phyloP scores from a whole-genome alignment of 2,797 vertebrate genomes.

The Falco peregrinus region DNA sequence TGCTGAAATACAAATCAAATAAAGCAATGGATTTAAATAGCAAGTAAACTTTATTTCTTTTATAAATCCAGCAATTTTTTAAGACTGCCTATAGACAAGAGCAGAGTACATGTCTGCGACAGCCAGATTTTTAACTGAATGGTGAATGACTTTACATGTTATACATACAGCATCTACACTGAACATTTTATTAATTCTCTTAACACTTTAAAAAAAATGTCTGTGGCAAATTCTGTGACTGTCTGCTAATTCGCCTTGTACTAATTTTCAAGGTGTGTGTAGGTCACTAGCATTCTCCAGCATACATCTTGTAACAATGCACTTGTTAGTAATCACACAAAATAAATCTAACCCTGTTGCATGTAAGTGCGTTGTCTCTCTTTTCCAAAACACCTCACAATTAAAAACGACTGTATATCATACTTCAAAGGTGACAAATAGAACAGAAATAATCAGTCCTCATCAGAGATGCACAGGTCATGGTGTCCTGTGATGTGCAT shows the following conservation, averaged over 20 bases:
- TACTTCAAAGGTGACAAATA: neutral
- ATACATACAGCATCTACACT: neutral
- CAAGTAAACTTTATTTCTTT: neutral
- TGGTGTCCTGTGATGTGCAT: neutral
- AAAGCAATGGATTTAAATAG: neutral
- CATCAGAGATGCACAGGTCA: neutral
- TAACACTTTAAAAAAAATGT: neutral
- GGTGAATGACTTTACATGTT: neutral
- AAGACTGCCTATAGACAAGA: neutral
- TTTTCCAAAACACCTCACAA: neutral
- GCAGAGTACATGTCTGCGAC: neutral
- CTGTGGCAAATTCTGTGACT: slow-evolving; percentile 18
- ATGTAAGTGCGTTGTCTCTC: neutral
- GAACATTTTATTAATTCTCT: neutral
- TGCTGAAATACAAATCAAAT: slow-evolving; percentile 2
- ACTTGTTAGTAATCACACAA: neutral
- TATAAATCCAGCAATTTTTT: slow-evolving; percentile 8
- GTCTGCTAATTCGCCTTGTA: slow-evolving; percentile 51
- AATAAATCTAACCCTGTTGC: neutral
- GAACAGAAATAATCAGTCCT: neutral
- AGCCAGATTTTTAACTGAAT: neutral
- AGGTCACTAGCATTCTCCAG: slow-evolving; percentile 13
- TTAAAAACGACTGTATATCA: neutral
- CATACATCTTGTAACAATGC: neutral
- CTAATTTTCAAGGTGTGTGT: slow-evolving; percentile 26